phyloP scores from a whole-genome alignment of 2,113 vertebrate genomes.

The Numida meleagris region DNA sequence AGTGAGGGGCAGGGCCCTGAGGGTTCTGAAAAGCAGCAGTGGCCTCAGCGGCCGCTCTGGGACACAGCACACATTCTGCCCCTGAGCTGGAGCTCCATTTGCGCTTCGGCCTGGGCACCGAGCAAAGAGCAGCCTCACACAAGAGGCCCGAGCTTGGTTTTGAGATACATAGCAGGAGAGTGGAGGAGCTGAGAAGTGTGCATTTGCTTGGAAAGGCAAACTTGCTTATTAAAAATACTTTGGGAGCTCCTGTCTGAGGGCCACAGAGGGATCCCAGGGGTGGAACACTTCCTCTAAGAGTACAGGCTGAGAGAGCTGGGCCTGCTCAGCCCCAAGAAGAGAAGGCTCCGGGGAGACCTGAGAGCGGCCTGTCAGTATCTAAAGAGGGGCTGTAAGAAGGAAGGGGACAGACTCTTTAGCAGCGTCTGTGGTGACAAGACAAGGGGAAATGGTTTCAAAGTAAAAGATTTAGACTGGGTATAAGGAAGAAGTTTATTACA shows the following conservation, averaged over 20 bases:
- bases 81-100: not conserved
- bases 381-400: no score
- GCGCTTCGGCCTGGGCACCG: not conserved
- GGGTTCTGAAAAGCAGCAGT: not conserved
- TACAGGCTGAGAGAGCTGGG: no score
- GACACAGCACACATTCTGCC: not conserved
- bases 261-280: no score
- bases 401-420: no score
- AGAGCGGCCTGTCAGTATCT: no score
- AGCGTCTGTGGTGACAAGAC: no score
- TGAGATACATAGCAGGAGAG: not conserved
- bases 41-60: not conserved
- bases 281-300: no score
- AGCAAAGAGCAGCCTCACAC: not conserved
- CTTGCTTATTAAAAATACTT: not conserved
- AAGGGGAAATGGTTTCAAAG: no score
- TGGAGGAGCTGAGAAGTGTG: not conserved
- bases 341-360: no score
- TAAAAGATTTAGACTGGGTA: no score
- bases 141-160: not conserved
- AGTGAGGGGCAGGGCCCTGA: not conserved
- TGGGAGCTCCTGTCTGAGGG: not conserved
- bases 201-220: not conserved
- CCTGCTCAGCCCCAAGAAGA: no score
- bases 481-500: no score